phyloP scores from a whole-genome alignment of 2,888 invertebrate species.

The Andrena camellia region DNA sequence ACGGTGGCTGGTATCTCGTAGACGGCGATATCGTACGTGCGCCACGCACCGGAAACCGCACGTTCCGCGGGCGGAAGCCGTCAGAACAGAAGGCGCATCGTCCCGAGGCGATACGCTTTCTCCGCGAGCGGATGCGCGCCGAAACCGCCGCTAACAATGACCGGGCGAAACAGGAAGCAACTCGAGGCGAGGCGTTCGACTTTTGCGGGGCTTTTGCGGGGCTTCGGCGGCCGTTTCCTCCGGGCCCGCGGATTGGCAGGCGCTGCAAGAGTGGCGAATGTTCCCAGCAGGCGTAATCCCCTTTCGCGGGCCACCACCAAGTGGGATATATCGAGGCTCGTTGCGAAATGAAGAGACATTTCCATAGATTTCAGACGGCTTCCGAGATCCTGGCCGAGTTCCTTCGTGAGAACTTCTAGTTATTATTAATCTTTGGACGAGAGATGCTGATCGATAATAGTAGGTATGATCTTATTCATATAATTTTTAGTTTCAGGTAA shows the following conservation, averaged over 20 bases:
- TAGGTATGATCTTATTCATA: too few species aligned
- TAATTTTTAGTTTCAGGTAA: too few species aligned
- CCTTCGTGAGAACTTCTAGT: neutral
- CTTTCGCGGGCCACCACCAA: neutral
- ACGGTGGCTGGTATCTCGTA: slow-evolving; percentile 46
- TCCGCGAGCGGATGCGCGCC: slow-evolving; percentile 73
- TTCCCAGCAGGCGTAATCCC: slow-evolving; percentile 1
- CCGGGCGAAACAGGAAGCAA: slow-evolving; percentile 40
- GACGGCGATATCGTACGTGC: slow-evolving; percentile 66
- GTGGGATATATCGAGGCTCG: neutral
- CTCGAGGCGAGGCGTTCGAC: slow-evolving; percentile 38
- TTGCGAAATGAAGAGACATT: neutral
- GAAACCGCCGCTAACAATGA: slow-evolving; percentile 68
- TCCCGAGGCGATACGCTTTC: slow-evolving; percentile 71
- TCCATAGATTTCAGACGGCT: neutral
- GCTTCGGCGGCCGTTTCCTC: slow-evolving; percentile 57
- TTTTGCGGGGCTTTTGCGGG: slow-evolving; percentile 55
- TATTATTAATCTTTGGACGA: neutral
- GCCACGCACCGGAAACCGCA: slow-evolving; percentile 82
- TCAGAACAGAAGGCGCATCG: slow-evolving; percentile 49
- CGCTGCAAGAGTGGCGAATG: neutral
- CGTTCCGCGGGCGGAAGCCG: slow-evolving; percentile 80
- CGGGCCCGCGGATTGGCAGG: neutral
- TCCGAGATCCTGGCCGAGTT: neutral
- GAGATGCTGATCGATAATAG: too few species aligned